phyloP scores from a whole-genome alignment of 2,888 invertebrate species.

The Ceramica pisi region DNA sequence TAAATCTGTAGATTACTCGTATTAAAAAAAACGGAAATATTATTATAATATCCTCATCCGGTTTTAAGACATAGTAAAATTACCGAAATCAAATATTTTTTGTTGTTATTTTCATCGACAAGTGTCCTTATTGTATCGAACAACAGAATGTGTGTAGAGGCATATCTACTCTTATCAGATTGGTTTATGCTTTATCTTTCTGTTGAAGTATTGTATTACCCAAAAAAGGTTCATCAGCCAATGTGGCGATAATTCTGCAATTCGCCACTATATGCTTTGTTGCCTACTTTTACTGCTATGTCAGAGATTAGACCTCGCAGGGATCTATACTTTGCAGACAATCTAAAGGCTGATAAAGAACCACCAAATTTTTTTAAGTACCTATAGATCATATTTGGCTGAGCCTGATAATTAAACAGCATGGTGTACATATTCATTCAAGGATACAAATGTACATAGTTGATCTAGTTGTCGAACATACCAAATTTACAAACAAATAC shows the following conservation, averaged over 20 bases:
- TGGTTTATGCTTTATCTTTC: conserved; percentile 42
- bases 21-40: background rate
- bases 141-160: conserved; percentile 6
- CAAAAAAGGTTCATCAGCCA: conserved; percentile 26
- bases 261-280: background rate
- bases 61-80: background rate
- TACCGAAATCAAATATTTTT: background rate
- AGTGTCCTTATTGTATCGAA: conserved; percentile 7
- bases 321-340: background rate
- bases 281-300: background rate
- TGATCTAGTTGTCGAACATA: background rate
- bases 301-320: no score
- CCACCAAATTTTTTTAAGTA: no score
- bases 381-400: no score
- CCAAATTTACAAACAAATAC: background rate
- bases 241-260: conserved; percentile 7
- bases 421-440: no score
- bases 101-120: conserved; percentile 26
- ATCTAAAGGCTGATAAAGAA: background rate
- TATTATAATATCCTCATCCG: background rate
- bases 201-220: conserved; percentile 17
- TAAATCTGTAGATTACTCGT: background rate
- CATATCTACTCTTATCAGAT: conserved; percentile 47
- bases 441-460: background rate
- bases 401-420: no score